These are phyloP conservation scores for Tychaedon coryphoeus DNA, from an alignment of 2,113 vertebrate species.

Conservation along the genomic window DNA sequence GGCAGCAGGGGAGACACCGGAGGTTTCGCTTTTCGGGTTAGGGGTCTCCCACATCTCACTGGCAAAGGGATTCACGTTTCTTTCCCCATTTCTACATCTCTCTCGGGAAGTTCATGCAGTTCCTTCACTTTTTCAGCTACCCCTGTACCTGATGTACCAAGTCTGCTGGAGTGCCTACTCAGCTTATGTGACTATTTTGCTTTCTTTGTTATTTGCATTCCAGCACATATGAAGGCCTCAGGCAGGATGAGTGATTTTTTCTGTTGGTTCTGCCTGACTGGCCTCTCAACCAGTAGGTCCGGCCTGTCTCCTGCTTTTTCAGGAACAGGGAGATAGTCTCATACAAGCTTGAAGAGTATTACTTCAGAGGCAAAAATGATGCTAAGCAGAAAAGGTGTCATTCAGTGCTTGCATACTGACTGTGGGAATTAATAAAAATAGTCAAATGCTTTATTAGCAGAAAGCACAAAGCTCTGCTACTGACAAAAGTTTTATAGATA, in stretches of 20 bases:
- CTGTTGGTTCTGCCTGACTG: background rate
- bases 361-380: background rate
- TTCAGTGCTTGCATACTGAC: background rate
- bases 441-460: background rate
- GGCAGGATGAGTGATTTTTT: background rate
- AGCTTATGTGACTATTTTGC: background rate
- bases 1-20: background rate
- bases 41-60: background rate
- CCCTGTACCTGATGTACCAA: background rate
- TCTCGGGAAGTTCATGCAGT: background rate
- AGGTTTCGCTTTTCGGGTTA: background rate
- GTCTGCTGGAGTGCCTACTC: background rate
- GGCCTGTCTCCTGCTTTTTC: background rate
- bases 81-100: background rate
- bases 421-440: background rate
- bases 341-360: background rate
- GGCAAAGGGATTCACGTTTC: background rate
- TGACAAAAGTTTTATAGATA: background rate
- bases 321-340: background rate
- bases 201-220: background rate
- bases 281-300: background rate
- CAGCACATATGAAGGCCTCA: background rate
- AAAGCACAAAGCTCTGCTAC: background rate
- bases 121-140: background rate
- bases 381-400: slow-evolving; percentile 3